phyloP scores from a whole-genome alignment of 2,797 vertebrate genomes.

The Pangasius mekongensis region DNA sequence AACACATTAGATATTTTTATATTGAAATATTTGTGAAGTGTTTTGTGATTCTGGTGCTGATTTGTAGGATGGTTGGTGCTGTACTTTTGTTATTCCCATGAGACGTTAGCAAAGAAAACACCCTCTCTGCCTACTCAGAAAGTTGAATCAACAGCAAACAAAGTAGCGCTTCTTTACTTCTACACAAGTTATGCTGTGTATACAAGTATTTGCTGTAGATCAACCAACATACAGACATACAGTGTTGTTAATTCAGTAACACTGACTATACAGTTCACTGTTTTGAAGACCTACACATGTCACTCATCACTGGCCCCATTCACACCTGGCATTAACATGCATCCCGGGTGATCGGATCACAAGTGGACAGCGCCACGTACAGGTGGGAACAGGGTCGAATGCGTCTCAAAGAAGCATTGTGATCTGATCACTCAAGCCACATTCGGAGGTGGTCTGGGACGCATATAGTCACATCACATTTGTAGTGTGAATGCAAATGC shows the following conservation, averaged over 20 bases:
- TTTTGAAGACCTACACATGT: not conserved
- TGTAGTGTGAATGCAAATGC: not conserved
- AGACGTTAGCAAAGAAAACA: not conserved
- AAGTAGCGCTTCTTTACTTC: not conserved
- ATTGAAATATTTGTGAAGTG: not conserved
- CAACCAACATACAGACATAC: not conserved
- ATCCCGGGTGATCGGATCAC: not conserved
- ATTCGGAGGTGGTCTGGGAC: too few relatives aligned
- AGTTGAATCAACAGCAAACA: not conserved
- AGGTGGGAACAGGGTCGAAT: not conserved
- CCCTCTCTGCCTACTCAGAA: not conserved
- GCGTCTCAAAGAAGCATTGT: not conserved
- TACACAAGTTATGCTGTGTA: not conserved
- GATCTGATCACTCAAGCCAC: not conserved
- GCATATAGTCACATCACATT: not conserved
- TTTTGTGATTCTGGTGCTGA: not conserved
- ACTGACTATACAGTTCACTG: not conserved
- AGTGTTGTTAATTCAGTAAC: not conserved
- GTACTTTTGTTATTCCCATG: not conserved
- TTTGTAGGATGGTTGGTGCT: not conserved
- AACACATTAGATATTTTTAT: not conserved
- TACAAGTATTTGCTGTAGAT: not conserved
- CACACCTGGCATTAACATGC: not conserved
- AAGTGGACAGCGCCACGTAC: not conserved
- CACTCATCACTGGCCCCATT: not conserved